Base-by-base conservation (phyloP, 2,888 invertebrate species). In the Caenorhabditis sp. region DNA sequence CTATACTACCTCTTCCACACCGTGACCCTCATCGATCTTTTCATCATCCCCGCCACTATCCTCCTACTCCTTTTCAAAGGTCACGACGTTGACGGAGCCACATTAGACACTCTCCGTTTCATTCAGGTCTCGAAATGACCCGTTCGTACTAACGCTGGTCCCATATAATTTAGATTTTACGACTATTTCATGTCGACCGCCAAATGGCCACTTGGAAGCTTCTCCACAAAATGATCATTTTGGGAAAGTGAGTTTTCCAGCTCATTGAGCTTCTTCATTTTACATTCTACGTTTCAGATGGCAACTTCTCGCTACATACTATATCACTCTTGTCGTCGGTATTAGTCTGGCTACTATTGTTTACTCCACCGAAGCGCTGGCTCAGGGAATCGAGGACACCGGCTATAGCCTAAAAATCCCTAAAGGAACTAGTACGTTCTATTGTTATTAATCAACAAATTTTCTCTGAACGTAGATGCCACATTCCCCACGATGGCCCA, bases 161-260 rank as follows among this genome's bases (percentile, higher is more conserved):
- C 20, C 20, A 17, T 1, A 17, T 45, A 13, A 17, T 56, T 68
- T 75, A 86, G 76, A 87, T 87, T 59, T 66, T 87, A 24, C 79
- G 87, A 15, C 73, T 87, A 2, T 81, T 87, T 26, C 87, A 87
- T 80, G 83, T 87, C 32, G 87, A 87, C 61, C 77, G 87, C 24
- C 83, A 85, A 66, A 82, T 81, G 82, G 78, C 81, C 20, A 84
- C 86, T 15, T 86, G 84, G 84, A 79, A 78, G 70, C 53, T 86
- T 32, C 73, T 86, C 20, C 52, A 70, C 15, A 78, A 83, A 48
- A 85, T 86, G 81, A 71, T 86, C 39, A 55, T 73, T n/a, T 62
- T 82, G 17, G 80, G 82, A 72, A 78, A 78, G 78, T 82, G 22
- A 62, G 84, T 46, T 30, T 22, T 15, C 20, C 27, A 41, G 2